Conservation (phyloP, 2,113 vertebrate genomes). For the Meriones unguiculatus region DNA sequence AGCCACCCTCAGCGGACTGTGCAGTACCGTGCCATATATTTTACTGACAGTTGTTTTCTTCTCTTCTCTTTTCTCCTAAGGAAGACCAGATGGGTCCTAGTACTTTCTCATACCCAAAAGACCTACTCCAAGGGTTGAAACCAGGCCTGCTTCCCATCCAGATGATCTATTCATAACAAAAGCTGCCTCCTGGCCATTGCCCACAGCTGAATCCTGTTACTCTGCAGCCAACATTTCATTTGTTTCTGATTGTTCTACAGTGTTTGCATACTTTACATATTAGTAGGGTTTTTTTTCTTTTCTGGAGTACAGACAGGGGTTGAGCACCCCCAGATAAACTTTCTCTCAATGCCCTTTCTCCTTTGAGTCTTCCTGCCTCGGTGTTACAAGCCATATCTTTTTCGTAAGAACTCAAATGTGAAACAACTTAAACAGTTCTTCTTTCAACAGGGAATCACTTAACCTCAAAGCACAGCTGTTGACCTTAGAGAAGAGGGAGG, state of each 20-base stretch:
- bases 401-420: constrained; percentile 47
- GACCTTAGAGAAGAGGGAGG: constrained; percentile 21
- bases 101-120: constrained; percentile 77
- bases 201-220: constrained; percentile 87
- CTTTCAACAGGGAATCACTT: background rate
- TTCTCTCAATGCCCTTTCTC: constrained; percentile 41
- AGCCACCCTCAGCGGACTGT: constrained; percentile 56
- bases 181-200: constrained; percentile 85
- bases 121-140: constrained; percentile 73
- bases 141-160: constrained; percentile 83
- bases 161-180: constrained; percentile 87
- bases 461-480: background rate
- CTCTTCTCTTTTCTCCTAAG: constrained; percentile 65
- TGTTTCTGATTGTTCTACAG: constrained; percentile 86
- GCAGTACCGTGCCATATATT: constrained; percentile 68
- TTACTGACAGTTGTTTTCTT: constrained; percentile 58
- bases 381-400: constrained; percentile 61
- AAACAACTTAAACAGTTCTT: constrained; percentile 14
- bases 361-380: constrained; percentile 26
- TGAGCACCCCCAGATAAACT: constrained; percentile 72
- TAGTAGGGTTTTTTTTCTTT: constrained; percentile 75
- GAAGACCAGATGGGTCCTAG: constrained; percentile 81
- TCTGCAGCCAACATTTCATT: constrained; percentile 84
- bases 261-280: constrained; percentile 89
- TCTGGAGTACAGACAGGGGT: constrained; percentile 77